Base-by-base conservation (phyloP, 2,888 invertebrate species). In the Dicyrtoma fusca region DNA sequence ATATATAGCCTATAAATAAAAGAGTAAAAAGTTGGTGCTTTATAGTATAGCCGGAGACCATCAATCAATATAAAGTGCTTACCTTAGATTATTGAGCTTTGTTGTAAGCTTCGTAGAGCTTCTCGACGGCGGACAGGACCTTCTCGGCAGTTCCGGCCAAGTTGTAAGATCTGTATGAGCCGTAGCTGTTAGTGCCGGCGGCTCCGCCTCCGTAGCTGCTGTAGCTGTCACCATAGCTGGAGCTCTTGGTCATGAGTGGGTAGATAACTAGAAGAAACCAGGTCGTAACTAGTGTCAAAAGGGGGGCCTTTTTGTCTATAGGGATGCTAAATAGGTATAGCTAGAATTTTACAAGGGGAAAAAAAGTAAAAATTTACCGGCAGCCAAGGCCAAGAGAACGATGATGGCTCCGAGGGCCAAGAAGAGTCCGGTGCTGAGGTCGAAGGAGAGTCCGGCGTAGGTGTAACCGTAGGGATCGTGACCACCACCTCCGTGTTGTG, bases 391-490 rank as follows among this genome's bases (percentile, higher is more conserved):
- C 61, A 81, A 73, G 74, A 81, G 79, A 62, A 81, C 79, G 44
- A 81, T 79, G 79, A 81, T 81, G 70, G 79, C 80, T 79, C 80
- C 80, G 61, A 81, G 77, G 59, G 80, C 80, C 63, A 81, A 75
- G 78, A 79, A 79, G 71, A 81, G 77, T 63, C 80, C 80, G 72
- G 80, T 81, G 78, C 76, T 75, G 55, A 81, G 76, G 72, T 81
- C 80, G 72, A 81, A 81, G 42, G 80, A 81, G 69, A 79, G 80
- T 66, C 79, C 79, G 71, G 78, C 80, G 65, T 81, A 79, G 63
- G 80, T 80, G 79, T 79, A 79, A 53, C 80, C 80, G 79, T 80
- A 80, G 77, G 79, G 80, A 74, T 80, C 80, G 65, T 79, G 79
- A 70, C 77, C 76, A 66, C 71, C 71, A 51, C 51, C 21, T 17